Evolutionary conservation across 1,140 invertebrate genomes (phyloP), one percentile per base, ranked within the genome.

Genomic region (Lineus longissimus): DNA sequence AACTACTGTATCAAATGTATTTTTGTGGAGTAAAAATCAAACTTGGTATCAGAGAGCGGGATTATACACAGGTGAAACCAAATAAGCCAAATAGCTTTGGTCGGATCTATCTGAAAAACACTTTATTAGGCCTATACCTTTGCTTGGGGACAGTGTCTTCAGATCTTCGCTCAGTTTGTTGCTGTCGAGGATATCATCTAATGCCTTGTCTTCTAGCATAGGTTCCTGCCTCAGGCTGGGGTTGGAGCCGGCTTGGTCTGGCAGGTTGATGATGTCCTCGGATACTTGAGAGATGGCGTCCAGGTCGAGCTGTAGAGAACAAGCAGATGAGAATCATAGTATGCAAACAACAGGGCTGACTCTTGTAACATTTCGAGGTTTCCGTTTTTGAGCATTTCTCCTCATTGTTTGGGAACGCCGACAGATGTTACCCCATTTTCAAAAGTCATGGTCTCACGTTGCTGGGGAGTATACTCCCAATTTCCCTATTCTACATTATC

Each of bases 261-360:
- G 25, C n/a, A 51, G n/a, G 25, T 19, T 23, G 25, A 51, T 51
- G n/a, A 23, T 27, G 6, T 51, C 47, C n/a, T 51, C 47, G 9
- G 47, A 51, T 6, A 51, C 25, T 51, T 51, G 47, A 4, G 47
- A 51, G n/a, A 51, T 51, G 47, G 25, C 47, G 25, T 51, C 47
- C n/a, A 27, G n/a, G 9, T 51, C 47, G 6, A 51, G 6, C 25
- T 27, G 47, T 4, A 9, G 6, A n/a, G n/a, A 23, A n/a, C 4
- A 27, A 7, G 9, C 47, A 51, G 9, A 27, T 51, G 47, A 4
- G n/a, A 9, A 4, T 7, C n/a, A 6, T 7, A n/a, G n/a, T 51
- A 4, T 7, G n/a, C 47, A 51, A 51, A 43, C 19, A 19, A 43
- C 40, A 43, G 40, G 40, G 19, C 19, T 11, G 19, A 43, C 19